These are phyloP conservation scores for Perccottus glenii DNA, from an alignment of 2,113 vertebrate genomes.

Conservation along the genomic window DNA sequence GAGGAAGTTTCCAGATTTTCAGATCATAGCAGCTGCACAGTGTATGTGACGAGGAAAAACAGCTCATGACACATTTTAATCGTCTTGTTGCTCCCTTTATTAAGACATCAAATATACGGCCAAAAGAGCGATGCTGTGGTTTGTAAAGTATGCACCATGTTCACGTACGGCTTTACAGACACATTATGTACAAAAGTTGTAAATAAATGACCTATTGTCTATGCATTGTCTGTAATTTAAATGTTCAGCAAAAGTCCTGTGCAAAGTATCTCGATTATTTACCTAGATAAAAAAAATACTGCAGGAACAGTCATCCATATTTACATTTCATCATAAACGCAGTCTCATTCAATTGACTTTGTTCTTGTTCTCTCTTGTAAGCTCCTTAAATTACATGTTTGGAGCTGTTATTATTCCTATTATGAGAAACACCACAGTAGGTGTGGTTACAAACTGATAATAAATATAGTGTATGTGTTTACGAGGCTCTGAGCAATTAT, in stretches of 20 bases:
- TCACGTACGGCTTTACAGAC: background rate
- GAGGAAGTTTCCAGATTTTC: too few relatives aligned
- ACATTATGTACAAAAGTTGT: background rate
- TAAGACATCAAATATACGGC: too few relatives aligned
- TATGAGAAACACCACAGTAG: background rate
- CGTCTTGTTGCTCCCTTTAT: too few relatives aligned
- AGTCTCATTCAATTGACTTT: background rate
- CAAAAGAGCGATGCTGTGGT: conserved; percentile 4
- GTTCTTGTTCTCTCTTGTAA: background rate
- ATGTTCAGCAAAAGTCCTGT: conserved; percentile 9
- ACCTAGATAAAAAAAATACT: conserved; percentile 56
- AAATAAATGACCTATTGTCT: background rate
- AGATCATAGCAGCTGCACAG: background rate
- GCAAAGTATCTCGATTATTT: conserved; percentile 41
- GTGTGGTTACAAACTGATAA: background rate
- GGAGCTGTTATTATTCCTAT: background rate
- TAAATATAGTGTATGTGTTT: background rate
- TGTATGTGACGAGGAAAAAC: too few relatives aligned
- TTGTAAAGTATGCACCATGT: too few relatives aligned
- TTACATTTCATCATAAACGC: conserved; percentile 29
- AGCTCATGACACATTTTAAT: too few relatives aligned
- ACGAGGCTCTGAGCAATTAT: background rate
- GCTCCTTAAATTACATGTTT: background rate
- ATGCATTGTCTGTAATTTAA: conserved; percentile 1
- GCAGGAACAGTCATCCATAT: conserved; percentile 48